A percentile compares a stretch with the other conserved stretches of the same genome.
Conservation (phyloP, 2,113 vertebrate genomes). For the Heteronetta atricapilla region DNA sequence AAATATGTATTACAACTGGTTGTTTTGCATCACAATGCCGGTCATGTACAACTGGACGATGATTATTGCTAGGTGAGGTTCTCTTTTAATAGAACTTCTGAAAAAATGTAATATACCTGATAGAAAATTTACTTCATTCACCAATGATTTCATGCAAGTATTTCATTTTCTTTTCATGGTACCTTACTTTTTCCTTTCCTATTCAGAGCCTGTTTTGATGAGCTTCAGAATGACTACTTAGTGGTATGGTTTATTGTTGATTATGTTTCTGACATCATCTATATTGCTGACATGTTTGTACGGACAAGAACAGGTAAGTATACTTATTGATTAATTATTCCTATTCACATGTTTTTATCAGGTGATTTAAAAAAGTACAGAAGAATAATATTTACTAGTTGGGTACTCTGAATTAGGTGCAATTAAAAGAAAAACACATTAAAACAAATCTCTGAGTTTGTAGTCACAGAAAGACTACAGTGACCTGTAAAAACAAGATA, state of each 20-base stretch:
- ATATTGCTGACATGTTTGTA: constrained; percentile 91
- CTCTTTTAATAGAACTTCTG: not conserved
- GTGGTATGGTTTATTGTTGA: constrained; percentile 86
- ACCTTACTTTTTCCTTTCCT: constrained; percentile 9
- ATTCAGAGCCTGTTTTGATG: constrained; percentile 93
- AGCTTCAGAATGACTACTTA: constrained; percentile 89
- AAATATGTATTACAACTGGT: constrained; percentile 93
- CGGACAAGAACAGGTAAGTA: constrained; percentile 89
- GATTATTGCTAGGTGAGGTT: constrained; percentile 89
- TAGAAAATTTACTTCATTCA: not conserved
- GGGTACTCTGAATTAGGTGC: not conserved
- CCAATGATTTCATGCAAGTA: not conserved
- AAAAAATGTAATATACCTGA: not conserved
- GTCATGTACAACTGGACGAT: constrained; percentile 99
- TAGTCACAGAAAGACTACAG: not conserved
- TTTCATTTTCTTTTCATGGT: not conserved
- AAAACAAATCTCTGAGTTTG: not conserved
- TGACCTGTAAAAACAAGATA: not conserved
- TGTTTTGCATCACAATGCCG: constrained; percentile 90
- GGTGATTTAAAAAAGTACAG: not conserved
- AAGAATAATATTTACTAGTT: not conserved
- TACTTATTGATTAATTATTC: not conserved
- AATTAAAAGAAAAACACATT: not conserved
- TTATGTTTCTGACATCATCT: constrained; percentile 82
- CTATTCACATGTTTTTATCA: not conserved